A percentile compares a stretch with the other conserved stretches of the same genome.
These are phyloP conservation scores for Lasioglossum villosulum DNA, from an alignment of 2,888 invertebrate genomes.

Conservation along the genomic window DNA sequence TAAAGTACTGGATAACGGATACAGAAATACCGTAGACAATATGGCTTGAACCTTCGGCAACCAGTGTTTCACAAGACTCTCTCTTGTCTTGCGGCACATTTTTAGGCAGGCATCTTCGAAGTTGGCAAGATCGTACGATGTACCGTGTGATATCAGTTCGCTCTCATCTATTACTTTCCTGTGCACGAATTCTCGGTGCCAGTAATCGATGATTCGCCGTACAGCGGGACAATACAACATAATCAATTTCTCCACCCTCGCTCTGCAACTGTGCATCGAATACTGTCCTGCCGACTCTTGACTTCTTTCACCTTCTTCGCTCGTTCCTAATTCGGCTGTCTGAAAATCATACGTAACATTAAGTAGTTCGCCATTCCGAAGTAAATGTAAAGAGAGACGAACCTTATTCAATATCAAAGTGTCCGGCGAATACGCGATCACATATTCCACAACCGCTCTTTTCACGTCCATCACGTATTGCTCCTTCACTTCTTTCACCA, in stretches of 20 bases:
- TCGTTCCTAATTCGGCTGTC: neutral
- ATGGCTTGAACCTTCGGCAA: slow-evolving; percentile 88
- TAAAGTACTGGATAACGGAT: neutral
- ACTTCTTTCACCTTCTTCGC: slow-evolving; percentile 51
- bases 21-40: slow-evolving; percentile 86
- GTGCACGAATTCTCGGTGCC: slow-evolving; percentile 91
- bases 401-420: slow-evolving; percentile 19
- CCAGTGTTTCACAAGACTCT: slow-evolving; percentile 88
- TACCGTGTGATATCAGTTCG: slow-evolving; percentile 86
- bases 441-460: slow-evolving; percentile 96
- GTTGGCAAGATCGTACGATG: slow-evolving; percentile 89
- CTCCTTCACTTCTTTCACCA: slow-evolving; percentile 92
- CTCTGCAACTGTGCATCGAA: slow-evolving; percentile 73
- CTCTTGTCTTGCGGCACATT: slow-evolving; percentile 89
- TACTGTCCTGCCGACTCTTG: slow-evolving; percentile 67
- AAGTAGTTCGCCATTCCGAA: neutral
- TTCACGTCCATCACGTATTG: slow-evolving; percentile 95
- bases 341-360: neutral
- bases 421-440: slow-evolving; percentile 90
- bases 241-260: slow-evolving; percentile 87
- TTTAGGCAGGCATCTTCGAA: slow-evolving; percentile 86
- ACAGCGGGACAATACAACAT: slow-evolving; percentile 93
- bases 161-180: slow-evolving; percentile 87
- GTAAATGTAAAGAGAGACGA: neutral
- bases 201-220: slow-evolving; percentile 91